These are phyloP conservation scores for Mionectes olivaceus DNA, from an alignment of 2,797 vertebrate genomes.

Conservation along the genomic window DNA sequence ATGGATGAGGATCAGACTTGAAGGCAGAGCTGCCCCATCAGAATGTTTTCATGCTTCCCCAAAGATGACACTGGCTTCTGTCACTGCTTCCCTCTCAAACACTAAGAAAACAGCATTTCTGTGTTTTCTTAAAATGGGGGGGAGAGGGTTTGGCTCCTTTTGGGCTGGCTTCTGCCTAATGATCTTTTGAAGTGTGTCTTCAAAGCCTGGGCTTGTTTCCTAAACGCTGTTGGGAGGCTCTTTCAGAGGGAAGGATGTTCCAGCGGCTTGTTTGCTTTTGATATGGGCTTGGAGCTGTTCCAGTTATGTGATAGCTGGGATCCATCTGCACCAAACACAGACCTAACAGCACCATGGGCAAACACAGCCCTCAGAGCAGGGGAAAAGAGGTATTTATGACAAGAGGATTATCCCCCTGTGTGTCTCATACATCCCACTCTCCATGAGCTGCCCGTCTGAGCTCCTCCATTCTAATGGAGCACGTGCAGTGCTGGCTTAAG, in stretches of 20 bases:
- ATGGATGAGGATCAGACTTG: not conserved
- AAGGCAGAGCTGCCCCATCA: not conserved
- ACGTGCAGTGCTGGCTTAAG: not conserved
- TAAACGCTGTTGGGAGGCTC: not conserved
- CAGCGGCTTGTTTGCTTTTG: not conserved
- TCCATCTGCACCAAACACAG: not conserved
- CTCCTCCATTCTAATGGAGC: rapidly evolving
- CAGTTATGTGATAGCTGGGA: not conserved
- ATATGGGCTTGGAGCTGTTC: not conserved
- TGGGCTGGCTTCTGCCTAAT: not conserved
- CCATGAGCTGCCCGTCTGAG: not conserved
- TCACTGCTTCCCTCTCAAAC: not conserved
- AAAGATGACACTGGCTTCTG: not conserved
- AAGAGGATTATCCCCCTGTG: not conserved
- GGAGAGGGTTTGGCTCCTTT: not conserved
- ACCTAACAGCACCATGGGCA: not conserved
- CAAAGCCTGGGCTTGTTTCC: conserved; percentile 33
- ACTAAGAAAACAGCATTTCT: not conserved
- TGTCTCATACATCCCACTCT: rapidly evolving
- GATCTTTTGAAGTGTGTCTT: conserved; percentile 43
- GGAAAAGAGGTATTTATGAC: not conserved
- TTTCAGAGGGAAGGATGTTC: not conserved
- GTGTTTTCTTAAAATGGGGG: not conserved
- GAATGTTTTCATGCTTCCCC: not conserved
- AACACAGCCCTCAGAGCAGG: not conserved